Evolutionary conservation across 2,888 invertebrate genomes (phyloP).

Genomic region (Andrena marginata): DNA sequence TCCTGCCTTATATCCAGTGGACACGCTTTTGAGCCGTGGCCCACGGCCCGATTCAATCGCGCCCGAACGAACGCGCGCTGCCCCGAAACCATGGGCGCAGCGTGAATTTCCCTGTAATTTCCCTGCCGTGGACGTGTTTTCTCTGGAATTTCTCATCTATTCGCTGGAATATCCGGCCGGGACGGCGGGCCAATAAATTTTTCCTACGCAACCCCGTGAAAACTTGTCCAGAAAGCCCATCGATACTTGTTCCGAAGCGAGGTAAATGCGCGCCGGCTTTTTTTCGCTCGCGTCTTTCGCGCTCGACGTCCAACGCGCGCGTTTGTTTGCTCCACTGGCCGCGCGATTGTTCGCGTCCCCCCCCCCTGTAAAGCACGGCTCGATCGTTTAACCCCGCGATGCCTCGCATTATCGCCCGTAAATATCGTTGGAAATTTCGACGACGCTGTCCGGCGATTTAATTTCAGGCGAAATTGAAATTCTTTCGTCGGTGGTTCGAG

Average conservation of each 20-base stretch:
- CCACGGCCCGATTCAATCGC: conserved; percentile 44
- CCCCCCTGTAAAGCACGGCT: not conserved
- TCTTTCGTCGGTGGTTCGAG: conserved; percentile 14
- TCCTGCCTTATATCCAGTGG: conserved; percentile 58
- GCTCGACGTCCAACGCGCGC: not conserved
- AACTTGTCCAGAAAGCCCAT: not conserved
- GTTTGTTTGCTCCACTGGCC: not conserved
- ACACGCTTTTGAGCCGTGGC: conserved; percentile 44
- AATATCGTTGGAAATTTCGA: not conserved
- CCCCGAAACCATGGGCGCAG: conserved; percentile 17
- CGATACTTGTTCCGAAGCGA: not conserved
- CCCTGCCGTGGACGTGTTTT: conserved; percentile 39
- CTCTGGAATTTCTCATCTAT: conserved; percentile 66
- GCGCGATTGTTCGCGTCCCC: conserved; percentile 4
- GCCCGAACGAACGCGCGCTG: conserved; percentile 17
- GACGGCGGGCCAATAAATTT: conserved; percentile 30
- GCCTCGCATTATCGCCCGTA: conserved; percentile 2
- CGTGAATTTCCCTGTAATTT: conserved; percentile 67
- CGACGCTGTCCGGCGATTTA: not conserved
- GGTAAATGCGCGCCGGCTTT: not conserved
- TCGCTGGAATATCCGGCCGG: conserved; percentile 36
- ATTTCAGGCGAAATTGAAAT: not conserved
- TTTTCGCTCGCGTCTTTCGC: not conserved
- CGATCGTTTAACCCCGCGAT: not conserved
- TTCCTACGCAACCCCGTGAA: conserved; percentile 10